These are phyloP conservation scores for Polypedilum vanderplanki DNA, from an alignment of 1,140 invertebrate species.

Conservation along the genomic window DNA sequence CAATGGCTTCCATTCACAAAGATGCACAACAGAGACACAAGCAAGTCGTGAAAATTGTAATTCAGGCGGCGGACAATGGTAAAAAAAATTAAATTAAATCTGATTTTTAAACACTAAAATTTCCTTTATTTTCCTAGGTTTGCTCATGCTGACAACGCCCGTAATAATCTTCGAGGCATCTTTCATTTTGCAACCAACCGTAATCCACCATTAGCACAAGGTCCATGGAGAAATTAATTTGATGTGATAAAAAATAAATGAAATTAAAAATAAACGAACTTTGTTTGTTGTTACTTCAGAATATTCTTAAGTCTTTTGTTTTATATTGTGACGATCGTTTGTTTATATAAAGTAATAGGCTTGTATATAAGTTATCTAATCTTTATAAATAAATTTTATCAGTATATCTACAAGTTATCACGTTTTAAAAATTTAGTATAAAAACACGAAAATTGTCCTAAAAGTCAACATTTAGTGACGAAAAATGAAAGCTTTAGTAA, in stretches of 20 bases:
- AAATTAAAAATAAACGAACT: background rate
- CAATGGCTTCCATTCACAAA: background rate
- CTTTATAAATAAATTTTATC: background rate
- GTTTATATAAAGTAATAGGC: background rate
- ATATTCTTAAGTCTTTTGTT: background rate
- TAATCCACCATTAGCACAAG: background rate
- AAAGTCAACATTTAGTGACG: too few relatives aligned
- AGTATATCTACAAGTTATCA: too few relatives aligned
- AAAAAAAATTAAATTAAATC: background rate
- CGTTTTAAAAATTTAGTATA: too few relatives aligned
- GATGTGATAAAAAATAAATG: background rate
- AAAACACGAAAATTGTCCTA: too few relatives aligned
- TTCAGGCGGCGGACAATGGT: background rate
- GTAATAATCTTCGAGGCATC: background rate
- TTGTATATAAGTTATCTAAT: background rate
- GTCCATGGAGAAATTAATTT: background rate
- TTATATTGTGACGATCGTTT: background rate
- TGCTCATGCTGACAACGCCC: background rate
- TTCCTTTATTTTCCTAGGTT: background rate
- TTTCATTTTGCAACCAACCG: constrained; percentile 20
- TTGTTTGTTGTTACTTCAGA: background rate
- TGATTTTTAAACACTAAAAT: background rate
- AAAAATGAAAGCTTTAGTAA: background rate
- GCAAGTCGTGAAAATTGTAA: background rate
- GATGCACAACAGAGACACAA: background rate